Evolutionary conservation across 1,140 invertebrate species (phyloP), one percentile per base, ranked within the genome.

Genomic region (Neodiprion virginianus): DNA sequence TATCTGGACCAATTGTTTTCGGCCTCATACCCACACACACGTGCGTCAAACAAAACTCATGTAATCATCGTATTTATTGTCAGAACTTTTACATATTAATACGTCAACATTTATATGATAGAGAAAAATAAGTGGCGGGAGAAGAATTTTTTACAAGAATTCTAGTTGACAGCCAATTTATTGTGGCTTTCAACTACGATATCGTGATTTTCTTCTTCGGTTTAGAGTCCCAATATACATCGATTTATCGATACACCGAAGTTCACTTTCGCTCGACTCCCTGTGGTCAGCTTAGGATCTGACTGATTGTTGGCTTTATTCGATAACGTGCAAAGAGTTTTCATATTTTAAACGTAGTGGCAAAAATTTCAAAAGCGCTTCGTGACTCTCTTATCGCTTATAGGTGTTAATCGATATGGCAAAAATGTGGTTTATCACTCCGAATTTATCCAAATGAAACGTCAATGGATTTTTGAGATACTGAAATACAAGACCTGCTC

Each of bases 61-160:
- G 53, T 61, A 61, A 61, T 61, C 53, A 61, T 61, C 53, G 53
- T 61, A 61, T 61, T 61, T 61, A 61, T 61, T 61, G 53, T 61
- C 53, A 40, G 53, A 61, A 61, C 53, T 17, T 17, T 61, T 61
- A 61, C 28, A 40, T 40, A 40, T 40, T 40, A 40, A 40, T 40
- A 61, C 8, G 53, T 61, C 11, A 61, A 61, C 53, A 40, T 40
- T 40, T 40, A 40, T 40, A 40, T 40, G 28, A 5, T 61, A 61
- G n/a, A 12, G 53, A 61, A 61, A 40, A 40, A 3, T 40, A 40
- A 61, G 7, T 61, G 53, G 53, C 53, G 28, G 28, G 28, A 40
- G 28, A 40, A 40, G 28, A 40, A 40, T 40, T 40, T 40, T 40
- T 40, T 40, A 40, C 5, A 1, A 40, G 28, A 40, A 40, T 40